Percentiles rank a stretch among this genome's conserved stretches.
phyloP scores from a whole-genome alignment of 2,888 invertebrate genomes.

The Melipona beecheii region DNA sequence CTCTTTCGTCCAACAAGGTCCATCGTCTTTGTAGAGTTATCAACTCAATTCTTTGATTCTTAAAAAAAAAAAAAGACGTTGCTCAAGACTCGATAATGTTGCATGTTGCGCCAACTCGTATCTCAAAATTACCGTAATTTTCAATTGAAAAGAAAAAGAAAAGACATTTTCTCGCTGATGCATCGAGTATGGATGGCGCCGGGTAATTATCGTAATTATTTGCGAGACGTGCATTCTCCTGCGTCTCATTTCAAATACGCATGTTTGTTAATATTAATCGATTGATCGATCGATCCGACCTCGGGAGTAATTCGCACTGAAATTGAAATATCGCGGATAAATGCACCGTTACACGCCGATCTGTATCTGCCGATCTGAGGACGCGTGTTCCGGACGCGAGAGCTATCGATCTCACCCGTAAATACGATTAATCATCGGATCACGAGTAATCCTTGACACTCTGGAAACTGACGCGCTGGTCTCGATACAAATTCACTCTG shows the following conservation, averaged over 20 bases:
- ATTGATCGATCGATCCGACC: conserved; percentile 8
- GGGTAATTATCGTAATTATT: background rate
- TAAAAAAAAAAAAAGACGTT: no score
- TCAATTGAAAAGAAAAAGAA: no score
- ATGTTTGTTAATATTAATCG: conserved; percentile 19
- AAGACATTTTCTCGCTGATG: no score
- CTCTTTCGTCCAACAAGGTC: no score
- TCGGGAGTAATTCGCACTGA: background rate
- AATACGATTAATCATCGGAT: conserved; percentile 27
- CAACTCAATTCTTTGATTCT: no score
- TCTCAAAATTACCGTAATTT: no score
- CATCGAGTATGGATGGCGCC: background rate
- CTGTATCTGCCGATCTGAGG: background rate
- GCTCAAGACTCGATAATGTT: no score
- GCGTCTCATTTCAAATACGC: conserved; percentile 5
- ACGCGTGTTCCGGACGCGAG: background rate
- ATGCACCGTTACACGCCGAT: background rate
- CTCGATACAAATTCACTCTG: background rate
- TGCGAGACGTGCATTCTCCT: conserved; percentile 10
- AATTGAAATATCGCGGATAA: background rate
- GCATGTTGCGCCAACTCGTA: no score
- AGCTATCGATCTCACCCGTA: conserved; percentile 13
- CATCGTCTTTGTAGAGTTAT: no score
- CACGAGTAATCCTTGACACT: background rate
- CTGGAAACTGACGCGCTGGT: background rate